Evolutionary conservation across 2,888 invertebrate species (phyloP).

Genomic region (Dynastes hyllus): DNA sequence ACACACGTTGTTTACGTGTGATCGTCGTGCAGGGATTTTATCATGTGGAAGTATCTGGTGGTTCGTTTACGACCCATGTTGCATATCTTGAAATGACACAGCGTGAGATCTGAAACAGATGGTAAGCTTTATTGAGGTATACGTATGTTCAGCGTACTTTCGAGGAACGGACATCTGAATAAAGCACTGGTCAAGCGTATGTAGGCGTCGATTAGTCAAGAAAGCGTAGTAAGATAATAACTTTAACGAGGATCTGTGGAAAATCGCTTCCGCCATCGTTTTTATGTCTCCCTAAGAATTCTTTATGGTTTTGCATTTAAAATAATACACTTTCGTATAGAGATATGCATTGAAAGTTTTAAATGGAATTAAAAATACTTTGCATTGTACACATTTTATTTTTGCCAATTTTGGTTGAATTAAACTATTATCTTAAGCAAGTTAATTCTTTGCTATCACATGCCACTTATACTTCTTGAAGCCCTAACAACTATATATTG

Average conservation of each 20-base stretch:
- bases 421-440: too few species aligned
- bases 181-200: constrained; percentile 16
- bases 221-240: constrained; percentile 17
- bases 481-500: too few species aligned
- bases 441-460: too few species aligned
- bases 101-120: constrained; percentile 76
- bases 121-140: constrained; percentile 40
- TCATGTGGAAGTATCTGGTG: constrained; percentile 61
- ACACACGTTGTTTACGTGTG: constrained; percentile 45
- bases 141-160: constrained; percentile 30
- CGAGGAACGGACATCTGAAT: background rate
- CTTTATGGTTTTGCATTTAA: too few species aligned
- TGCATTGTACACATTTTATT: too few species aligned
- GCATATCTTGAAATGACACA: constrained; percentile 82
- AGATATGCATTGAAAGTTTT: too few species aligned
- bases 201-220: constrained; percentile 21
- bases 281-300: background rate
- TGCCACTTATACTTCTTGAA: too few species aligned
- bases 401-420: too few species aligned
- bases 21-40: constrained; percentile 58
- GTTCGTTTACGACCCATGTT: constrained; percentile 79
- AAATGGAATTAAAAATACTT: too few species aligned
- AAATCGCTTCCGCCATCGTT: background rate
- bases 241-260: constrained; percentile 12
- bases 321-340: too few species aligned